Conservation (phyloP, 2,797 vertebrate species). For the Vultur gryphus region DNA sequence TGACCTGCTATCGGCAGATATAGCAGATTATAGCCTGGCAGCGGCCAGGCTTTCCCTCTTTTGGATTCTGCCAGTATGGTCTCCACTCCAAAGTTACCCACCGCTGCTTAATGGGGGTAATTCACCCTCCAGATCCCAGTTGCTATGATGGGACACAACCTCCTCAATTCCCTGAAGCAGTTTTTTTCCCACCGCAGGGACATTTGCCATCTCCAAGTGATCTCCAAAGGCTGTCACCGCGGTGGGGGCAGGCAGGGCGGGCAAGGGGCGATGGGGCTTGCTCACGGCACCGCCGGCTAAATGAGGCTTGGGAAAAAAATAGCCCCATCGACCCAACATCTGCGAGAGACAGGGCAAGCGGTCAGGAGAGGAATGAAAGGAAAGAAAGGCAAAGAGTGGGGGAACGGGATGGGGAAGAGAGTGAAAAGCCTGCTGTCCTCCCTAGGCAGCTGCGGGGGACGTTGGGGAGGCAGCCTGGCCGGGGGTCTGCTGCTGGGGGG, state of each 20-base stretch:
- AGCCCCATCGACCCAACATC: not conserved
- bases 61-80: not conserved
- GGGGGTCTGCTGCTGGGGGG: not conserved
- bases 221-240: not conserved
- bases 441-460: not conserved
- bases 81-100: not conserved
- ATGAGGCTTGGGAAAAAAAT: not conserved
- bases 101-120: not conserved
- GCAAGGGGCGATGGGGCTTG: not conserved
- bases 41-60: not conserved
- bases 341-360: rapidly evolving
- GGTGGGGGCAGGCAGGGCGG: not conserved
- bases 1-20: not conserved
- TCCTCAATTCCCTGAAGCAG: rapidly evolving
- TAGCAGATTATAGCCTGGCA: not conserved
- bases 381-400: not conserved
- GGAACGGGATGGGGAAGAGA: not conserved
- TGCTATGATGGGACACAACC: not conserved
- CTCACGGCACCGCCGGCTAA: not conserved
- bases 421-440: not conserved
- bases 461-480: not conserved
- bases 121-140: not conserved
- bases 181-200: not conserved
- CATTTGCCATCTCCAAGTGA: not conserved
- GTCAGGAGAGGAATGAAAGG: not conserved